A percentile compares a stretch with the other conserved stretches of the same genome.
Conservation (phyloP, 1,140 invertebrate species). For the Caenorhabditis brenneri region DNA sequence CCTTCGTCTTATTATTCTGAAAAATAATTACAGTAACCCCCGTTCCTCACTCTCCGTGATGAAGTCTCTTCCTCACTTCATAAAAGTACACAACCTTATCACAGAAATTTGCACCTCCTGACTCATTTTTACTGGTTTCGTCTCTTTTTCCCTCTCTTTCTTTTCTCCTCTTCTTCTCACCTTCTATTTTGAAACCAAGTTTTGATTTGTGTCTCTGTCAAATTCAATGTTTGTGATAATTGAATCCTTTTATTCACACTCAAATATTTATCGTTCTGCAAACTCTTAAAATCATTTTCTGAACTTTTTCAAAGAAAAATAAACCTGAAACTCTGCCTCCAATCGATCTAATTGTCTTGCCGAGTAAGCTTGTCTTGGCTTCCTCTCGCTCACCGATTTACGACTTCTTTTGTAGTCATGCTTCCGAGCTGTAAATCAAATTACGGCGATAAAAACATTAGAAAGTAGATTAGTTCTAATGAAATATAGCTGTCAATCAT, state of each 20-base stretch:
- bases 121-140: no score
- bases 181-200: conserved; percentile 93
- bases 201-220: conserved; percentile 95
- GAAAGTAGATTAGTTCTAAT: neutral
- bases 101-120: no score
- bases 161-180: conserved; percentile 58
- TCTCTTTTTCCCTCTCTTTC: no score
- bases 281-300: neutral
- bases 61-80: no score
- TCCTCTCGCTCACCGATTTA: conserved; percentile 85
- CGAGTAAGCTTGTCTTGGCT: conserved; percentile 92
- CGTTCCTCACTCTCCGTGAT: no score
- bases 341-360: conserved; percentile 88
- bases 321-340: conserved; percentile 88
- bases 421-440: conserved; percentile 77
- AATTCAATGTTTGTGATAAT: conserved; percentile 82
- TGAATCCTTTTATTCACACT: conserved; percentile 93
- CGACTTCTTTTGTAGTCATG: conserved; percentile 79
- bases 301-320: neutral
- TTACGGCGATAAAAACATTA: no score
- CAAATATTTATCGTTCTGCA: conserved; percentile 86
- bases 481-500: neutral
- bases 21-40: no score
- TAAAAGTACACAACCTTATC: no score
- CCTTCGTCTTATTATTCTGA: no score